These are phyloP conservation scores for Luperina testacea DNA, from an alignment of 2,888 invertebrate species.

Conservation along the genomic window DNA sequence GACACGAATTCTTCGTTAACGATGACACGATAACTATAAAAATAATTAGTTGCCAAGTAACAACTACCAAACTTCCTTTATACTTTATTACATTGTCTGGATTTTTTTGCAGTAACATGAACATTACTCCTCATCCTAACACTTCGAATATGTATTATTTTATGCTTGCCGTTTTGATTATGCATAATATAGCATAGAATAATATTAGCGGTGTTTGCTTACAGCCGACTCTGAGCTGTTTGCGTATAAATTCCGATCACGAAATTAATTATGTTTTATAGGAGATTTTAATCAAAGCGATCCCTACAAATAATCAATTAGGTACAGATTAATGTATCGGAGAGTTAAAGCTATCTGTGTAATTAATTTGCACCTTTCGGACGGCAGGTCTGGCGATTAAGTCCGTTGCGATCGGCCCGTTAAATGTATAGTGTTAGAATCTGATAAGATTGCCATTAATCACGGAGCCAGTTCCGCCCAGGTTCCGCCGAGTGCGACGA, in stretches of 20 bases:
- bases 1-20: slow-evolving; percentile 58
- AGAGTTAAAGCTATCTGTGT: slow-evolving; percentile 78
- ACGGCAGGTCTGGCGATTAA: slow-evolving; percentile 76
- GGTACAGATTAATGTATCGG: slow-evolving; percentile 78
- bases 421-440: slow-evolving; percentile 81
- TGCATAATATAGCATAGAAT: slow-evolving; percentile 49
- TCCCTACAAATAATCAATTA: slow-evolving; percentile 78
- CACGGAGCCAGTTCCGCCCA: slow-evolving; percentile 75
- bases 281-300: slow-evolving; percentile 72
- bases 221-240: slow-evolving; percentile 31
- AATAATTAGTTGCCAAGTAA: slow-evolving; percentile 45
- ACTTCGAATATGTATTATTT: slow-evolving; percentile 32
- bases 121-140: slow-evolving; percentile 22
- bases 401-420: slow-evolving; percentile 75
- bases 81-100: slow-evolving; percentile 21
- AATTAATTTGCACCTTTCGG: slow-evolving; percentile 85
- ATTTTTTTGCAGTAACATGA: slow-evolving; percentile 30
- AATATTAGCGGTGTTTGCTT: slow-evolving; percentile 50
- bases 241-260: slow-evolving; percentile 61
- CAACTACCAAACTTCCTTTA: slow-evolving; percentile 28
- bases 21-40: slow-evolving; percentile 57
- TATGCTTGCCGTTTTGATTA: slow-evolving; percentile 49
- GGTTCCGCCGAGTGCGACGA: slow-evolving; percentile 70
- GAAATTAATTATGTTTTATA: slow-evolving; percentile 68
- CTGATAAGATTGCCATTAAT: slow-evolving; percentile 86